Base-by-base conservation (phyloP, 2,888 invertebrate species). In the Drosophila multiciliata region DNA sequence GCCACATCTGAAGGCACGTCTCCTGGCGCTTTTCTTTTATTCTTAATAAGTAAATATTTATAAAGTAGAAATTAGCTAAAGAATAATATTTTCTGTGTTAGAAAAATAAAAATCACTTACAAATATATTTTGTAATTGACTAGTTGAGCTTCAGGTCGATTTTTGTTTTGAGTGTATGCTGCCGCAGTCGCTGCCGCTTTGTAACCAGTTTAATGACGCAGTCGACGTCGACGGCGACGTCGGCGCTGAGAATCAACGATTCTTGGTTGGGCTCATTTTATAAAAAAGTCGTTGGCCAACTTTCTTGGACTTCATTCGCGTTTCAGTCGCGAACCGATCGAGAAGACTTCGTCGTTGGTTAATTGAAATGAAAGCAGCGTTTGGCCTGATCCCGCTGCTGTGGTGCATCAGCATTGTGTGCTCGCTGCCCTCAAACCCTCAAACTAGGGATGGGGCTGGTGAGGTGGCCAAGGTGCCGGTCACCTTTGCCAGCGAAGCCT, bases 1-100 rank as follows among this genome's bases (percentile, higher is more conserved):
- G 45, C 94, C 94, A 2, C 94, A 94, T 12, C 92, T 96, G 11
- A 95, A 96, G 80, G 95, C 96, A 35, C 94, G 95, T 81, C 95
- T 95, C 52, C 93, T 97, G 33, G 95, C 96, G 83, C 91, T 97
- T n/a, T 11, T 6, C 11, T 1, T 11, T 5, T 11, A 42, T 2
- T n/a, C 0, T 11, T 5, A n/a, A 42, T 11, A 42, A 42, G n/a
- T 11, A 42, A n/a, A n/a, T 42, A 42, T 20, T n/a, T 12, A 20
- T 20, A 1, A n/a, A n/a, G 11, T n/a, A 6, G 6, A 36, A 36
- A 36, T 26, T 26, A 26, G 26, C 26, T 26, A 26, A 26, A 26
- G 29, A 29, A 29, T 29, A 29, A 29, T 29, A 29, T 29, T 29
- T 29, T 29, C 29, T 29, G 29, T 29, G 5, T 6, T 5, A 29